Conservation (phyloP, 2,797 vertebrate genomes). For the Chromis chromis region DNA sequence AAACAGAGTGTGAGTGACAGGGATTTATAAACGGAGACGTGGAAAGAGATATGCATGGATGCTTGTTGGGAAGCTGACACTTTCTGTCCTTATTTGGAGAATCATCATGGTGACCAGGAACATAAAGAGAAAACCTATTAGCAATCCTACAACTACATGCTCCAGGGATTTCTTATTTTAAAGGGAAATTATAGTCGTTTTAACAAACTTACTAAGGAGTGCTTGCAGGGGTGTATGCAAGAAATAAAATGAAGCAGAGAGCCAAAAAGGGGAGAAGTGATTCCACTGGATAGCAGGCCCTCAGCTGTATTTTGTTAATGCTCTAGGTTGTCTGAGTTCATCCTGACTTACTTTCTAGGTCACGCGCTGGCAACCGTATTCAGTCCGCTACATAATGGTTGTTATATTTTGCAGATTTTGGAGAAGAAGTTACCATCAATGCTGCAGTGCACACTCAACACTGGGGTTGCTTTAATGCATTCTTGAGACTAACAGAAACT, state of each 20-base stretch:
- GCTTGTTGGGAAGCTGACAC: constrained; percentile 50
- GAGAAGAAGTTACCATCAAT: background rate
- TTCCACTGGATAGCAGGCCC: background rate
- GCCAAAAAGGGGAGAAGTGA: background rate
- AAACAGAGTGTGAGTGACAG: background rate
- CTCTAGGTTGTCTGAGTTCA: background rate
- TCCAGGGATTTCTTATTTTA: constrained; percentile 15
- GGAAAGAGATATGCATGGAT: constrained; percentile 40
- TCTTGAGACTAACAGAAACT: constrained; percentile 36
- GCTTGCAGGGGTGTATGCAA: constrained; percentile 3
- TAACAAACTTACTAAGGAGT: background rate
- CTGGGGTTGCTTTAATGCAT: constrained; percentile 45
- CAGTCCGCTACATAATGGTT: constrained; percentile 12
- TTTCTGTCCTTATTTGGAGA: constrained; percentile 66
- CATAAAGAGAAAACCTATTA: constrained; percentile 17
- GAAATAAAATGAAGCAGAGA: constrained; percentile 1
- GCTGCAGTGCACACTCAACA: constrained; percentile 19
- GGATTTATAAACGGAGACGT: background rate
- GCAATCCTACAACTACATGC: constrained; percentile 10
- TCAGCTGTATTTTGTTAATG: constrained; percentile 7
- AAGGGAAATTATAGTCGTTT: background rate
- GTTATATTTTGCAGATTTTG: constrained; percentile 3
- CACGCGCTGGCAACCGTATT: constrained; percentile 9
- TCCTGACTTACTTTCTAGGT: constrained; percentile 19
- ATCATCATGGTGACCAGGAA: constrained; percentile 42